Evolutionary conservation across 2,888 invertebrate species (phyloP).

Genomic region (Geophilus truncorum): DNA sequence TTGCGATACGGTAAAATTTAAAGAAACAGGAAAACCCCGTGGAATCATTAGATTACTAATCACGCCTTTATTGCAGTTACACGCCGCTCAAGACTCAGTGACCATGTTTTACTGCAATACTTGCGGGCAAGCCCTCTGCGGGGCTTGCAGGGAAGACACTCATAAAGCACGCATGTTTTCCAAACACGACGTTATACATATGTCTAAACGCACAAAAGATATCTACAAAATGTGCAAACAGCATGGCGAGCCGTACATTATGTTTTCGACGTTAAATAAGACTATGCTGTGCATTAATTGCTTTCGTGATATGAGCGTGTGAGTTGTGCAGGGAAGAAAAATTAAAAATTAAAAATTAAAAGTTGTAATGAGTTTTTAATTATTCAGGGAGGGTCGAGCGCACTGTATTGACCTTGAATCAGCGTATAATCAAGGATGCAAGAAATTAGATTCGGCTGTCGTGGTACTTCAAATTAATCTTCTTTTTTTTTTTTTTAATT

Average conservation of each 20-base stretch:
- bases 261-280: constrained; percentile 65
- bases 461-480: constrained; percentile 47
- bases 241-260: constrained; percentile 69
- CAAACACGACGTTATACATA: constrained; percentile 64
- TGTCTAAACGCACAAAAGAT: constrained; percentile 65
- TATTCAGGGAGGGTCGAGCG: constrained; percentile 59
- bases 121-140: constrained; percentile 68
- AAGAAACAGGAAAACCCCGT: too few relatives aligned
- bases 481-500: too few relatives aligned
- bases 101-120: constrained; percentile 76
- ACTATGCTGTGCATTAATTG: constrained; percentile 69
- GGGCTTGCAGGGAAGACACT: constrained; percentile 64
- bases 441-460: constrained; percentile 63
- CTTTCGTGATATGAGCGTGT: constrained; percentile 58
- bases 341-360: not conserved
- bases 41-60: not conserved
- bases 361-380: not conserved
- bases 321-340: too few relatives aligned
- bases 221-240: constrained; percentile 55
- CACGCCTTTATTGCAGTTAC: not conserved
- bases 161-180: constrained; percentile 73
- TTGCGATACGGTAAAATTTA: constrained; percentile 65
- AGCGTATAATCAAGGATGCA: constrained; percentile 65
- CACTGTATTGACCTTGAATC: constrained; percentile 69
- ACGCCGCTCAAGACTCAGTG: constrained; percentile 51